Percentiles rank a stretch among this genome's conserved stretches.
phyloP scores from a whole-genome alignment of 2,113 vertebrate genomes.

The Motacilla tschutschensis region DNA sequence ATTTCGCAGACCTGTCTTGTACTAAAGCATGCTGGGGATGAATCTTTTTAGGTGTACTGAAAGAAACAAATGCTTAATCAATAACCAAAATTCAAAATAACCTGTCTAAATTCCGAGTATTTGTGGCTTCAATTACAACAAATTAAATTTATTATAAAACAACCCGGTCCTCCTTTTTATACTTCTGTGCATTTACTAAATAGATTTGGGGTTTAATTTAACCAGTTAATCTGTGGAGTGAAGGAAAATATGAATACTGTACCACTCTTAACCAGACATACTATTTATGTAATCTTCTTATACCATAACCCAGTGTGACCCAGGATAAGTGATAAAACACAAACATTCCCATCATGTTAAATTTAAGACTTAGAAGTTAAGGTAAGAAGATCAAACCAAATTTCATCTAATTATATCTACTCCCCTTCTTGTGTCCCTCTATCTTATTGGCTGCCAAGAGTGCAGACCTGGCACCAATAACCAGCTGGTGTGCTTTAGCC shows the following conservation, averaged over 20 bases:
- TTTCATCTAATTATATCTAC: neutral
- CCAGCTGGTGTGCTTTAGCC: neutral
- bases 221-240: neutral
- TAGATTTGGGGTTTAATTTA: neutral
- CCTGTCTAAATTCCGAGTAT: neutral
- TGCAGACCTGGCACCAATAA: neutral
- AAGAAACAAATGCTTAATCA: neutral
- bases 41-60: neutral
- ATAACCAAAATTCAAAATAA: neutral
- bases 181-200: neutral
- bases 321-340: neutral
- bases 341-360: neutral
- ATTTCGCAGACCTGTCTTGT: neutral
- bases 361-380: neutral
- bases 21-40: neutral
- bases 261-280: neutral
- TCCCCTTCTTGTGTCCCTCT: neutral
- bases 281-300: neutral
- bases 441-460: neutral
- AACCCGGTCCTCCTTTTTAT: neutral
- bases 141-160: neutral
- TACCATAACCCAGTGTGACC: accelerated
- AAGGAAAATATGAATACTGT: neutral
- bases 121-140: neutral
- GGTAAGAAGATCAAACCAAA: neutral